These are phyloP conservation scores for Corvus moneduloides DNA, from an alignment of 2,113 vertebrate species.

Conservation along the genomic window DNA sequence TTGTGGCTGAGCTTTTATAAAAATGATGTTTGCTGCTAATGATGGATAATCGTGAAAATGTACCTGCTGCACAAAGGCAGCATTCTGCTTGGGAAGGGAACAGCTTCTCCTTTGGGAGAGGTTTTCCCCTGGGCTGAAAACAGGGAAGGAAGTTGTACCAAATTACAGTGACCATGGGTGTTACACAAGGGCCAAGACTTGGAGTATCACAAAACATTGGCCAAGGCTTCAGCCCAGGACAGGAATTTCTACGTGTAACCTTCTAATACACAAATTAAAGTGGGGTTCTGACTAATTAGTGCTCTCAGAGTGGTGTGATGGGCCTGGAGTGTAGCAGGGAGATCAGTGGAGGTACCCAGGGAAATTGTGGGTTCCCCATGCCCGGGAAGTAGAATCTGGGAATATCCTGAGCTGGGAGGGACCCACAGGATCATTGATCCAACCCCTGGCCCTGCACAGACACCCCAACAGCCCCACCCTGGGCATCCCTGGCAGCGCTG, in stretches of 20 bases:
- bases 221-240: background rate
- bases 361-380: background rate
- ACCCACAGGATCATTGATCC: background rate
- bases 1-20: background rate
- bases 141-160: background rate
- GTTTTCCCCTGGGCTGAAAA: background rate
- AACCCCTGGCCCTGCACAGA: background rate
- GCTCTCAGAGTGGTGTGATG: background rate
- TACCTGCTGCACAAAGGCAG: background rate
- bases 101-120: background rate
- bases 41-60: background rate
- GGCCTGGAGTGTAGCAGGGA: background rate
- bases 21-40: slow-evolving; percentile 16
- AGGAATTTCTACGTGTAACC: background rate
- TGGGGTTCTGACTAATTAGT: background rate
- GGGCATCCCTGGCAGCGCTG: background rate
- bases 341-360: background rate
- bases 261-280: background rate
- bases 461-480: background rate
- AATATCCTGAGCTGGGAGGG: background rate
- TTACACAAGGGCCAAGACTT: background rate
- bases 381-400: background rate
- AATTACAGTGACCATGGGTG: background rate
- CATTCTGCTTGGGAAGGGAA: background rate
- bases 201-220: background rate